Evolutionary conservation across 2,888 invertebrate genomes (phyloP).

Genomic region (Colletes collaris): DNA sequence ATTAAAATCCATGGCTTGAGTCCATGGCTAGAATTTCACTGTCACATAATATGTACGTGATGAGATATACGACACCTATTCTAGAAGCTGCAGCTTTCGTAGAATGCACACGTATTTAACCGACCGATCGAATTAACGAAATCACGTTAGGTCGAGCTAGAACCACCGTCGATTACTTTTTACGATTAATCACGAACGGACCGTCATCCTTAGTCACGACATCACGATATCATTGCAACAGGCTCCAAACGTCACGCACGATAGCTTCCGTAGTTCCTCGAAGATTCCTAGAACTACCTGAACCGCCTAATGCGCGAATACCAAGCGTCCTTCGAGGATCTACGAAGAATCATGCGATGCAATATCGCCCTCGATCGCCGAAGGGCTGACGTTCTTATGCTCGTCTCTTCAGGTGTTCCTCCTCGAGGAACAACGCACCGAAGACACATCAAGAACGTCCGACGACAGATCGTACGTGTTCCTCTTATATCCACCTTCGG

Average conservation of each 20-base stretch:
- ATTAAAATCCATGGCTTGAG: conserved; percentile 82
- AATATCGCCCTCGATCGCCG: not conserved
- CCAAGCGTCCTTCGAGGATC: conserved; percentile 29
- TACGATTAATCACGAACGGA: conserved; percentile 33
- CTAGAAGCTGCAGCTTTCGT: conserved; percentile 78
- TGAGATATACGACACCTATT: conserved; percentile 65
- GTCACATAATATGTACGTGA: conserved; percentile 68
- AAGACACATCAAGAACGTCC: conserved; percentile 80
- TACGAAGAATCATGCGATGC: conserved; percentile 51
- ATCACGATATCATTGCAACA: conserved; percentile 33
- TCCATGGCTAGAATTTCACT: conserved; percentile 80
- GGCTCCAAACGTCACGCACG: conserved; percentile 22
- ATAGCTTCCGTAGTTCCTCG: conserved; percentile 37
- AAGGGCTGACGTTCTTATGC: conserved; percentile 16
- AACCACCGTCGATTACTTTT: conserved; percentile 39
- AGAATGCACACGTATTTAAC: conserved; percentile 77
- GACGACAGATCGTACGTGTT: conserved; percentile 96
- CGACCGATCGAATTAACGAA: conserved; percentile 46
- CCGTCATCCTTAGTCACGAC: conserved; percentile 35
- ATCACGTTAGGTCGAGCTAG: conserved; percentile 53
- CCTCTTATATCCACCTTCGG: conserved; percentile 91
- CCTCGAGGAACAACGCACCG: conserved; percentile 85
- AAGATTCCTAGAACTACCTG: not conserved
- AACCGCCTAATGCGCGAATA: not conserved
- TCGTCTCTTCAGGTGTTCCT: conserved; percentile 84